Base-by-base conservation (phyloP, 2,113 vertebrate genomes). In the Centropus unirufus region DNA sequence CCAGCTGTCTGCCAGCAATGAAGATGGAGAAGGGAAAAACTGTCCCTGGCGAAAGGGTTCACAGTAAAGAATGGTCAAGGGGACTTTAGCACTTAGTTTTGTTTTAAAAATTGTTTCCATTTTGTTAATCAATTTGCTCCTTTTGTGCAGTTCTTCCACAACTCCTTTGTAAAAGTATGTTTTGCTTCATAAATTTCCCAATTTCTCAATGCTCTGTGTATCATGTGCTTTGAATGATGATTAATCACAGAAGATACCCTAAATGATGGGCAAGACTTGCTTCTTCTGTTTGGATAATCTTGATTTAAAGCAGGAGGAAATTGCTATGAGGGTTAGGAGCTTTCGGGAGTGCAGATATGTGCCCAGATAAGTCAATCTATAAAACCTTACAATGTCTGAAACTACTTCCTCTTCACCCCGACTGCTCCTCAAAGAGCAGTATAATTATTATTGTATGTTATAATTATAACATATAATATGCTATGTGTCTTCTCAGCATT, bases 41-140 rank as follows among this genome's bases (percentile, higher is more conserved):
- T 4, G 10, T 72, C 62, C 44, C 39, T 47, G 24, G 40, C 27
- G 58, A 34, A 91, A 89, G 10, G 2, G 1, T 24, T 70, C 80
- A 29, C 23, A 8, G 24, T 5, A 19, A 44, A 83, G 57, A 61
- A 64, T 1, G 13, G 72, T 11, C 0, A 0, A 0, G 0, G 40
- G 23, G 68, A 70, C 14, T 22, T 75, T 5, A 90, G 51, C 32
- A 2, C 52, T 70, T 30, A 18, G 27, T 12, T 70, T 74, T 32
- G 22, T 15, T 58, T 83, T 83, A 89, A 75, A 64, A 84, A 51
- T 11, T 26, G 6, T 55, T 84, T 55, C 81, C 66, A 29, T 67
- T 34, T 59, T 17, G 21, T 30, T 52, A 72, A 89, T 81, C 0
- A 1, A 75, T 72, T 59, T 59, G 17, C 59, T 92, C 42, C 73